Base-by-base conservation (phyloP, 2,797 vertebrate genomes). In the Sciurus vulgaris region DNA sequence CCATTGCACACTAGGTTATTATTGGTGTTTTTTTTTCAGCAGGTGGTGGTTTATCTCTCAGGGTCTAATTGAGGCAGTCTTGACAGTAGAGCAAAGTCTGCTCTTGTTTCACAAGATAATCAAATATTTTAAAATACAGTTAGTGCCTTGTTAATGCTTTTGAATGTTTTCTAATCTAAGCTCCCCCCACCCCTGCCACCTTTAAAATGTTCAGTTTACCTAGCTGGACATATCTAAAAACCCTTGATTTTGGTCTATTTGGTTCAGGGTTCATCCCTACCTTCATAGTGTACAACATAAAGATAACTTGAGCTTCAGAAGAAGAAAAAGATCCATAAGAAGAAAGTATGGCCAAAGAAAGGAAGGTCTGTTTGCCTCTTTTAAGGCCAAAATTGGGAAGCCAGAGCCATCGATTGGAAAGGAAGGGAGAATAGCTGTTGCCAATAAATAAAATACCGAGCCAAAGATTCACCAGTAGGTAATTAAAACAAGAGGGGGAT, bases 321-420 rank as follows among this genome's bases (percentile, higher is more conserved):
- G 41, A 78, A 96, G 41, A 69, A 74, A 91, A 96, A 96, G 96
- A 93, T 83, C 17, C 47, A 47, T 33, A 22, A 51, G 69, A 84
- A 56, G 69, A 84, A 49, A 96, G 38, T 3, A 7, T 73, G n/a
- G 12, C 61, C 44, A 81, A 44, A 92, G 91, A 96, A 95, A 97
- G 83, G 89, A 97, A 97, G 92, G 56, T 70, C 47, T 97, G 67
- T 97, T 98, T 97, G 93, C 79, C 86, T 95, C 81, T 96, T 97
- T 97, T 96, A 96, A 88, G 63, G 59, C 93, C 93, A 93, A 97
- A 59, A 76, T 95, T 97, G 77, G 92, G 96, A 96, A 85, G 94
- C 93, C 93, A 97, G 97, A 97, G 91, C 97, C 96, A 97, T 96
- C 96, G 87, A 95, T 90, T 96, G 74, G 76, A 96, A 95, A 97